phyloP scores from a whole-genome alignment of 2,797 vertebrate species.

The Ciconia nigra region DNA sequence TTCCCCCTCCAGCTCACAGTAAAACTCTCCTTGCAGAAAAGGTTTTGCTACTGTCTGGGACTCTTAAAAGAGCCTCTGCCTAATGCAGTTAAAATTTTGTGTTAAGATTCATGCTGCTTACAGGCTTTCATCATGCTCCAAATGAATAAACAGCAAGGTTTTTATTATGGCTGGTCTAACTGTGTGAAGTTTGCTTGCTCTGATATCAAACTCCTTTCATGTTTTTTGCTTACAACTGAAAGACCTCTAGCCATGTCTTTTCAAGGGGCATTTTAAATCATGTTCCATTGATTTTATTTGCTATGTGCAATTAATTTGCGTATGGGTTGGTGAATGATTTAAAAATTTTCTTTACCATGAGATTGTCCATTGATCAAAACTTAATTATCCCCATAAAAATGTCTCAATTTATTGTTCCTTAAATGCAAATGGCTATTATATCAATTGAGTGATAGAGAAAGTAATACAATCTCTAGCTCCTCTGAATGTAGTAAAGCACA shows the following conservation, averaged over 20 bases:
- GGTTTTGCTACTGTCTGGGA: neutral
- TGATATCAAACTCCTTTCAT: neutral
- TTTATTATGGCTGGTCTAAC: neutral
- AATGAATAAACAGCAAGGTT: neutral
- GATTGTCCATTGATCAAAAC: neutral
- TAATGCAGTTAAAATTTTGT: neutral
- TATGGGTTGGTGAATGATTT: neutral
- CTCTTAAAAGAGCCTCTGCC: neutral
- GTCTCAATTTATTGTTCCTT: neutral
- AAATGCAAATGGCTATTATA: neutral
- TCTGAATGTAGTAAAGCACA: neutral
- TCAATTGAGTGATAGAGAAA: neutral
- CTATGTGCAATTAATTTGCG: neutral
- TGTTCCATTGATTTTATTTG: neutral
- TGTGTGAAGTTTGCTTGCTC: neutral
- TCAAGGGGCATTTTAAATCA: neutral
- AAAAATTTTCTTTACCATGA: neutral
- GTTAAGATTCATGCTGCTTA: neutral
- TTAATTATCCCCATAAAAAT: neutral
- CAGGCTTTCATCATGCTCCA: neutral
- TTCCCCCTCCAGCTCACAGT: neutral
- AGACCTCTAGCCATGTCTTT: neutral
- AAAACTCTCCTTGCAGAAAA: neutral
- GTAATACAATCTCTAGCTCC: neutral
- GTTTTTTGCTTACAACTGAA: neutral